Percentiles rank a stretch among this genome's conserved stretches.
phyloP scores from a whole-genome alignment of 2,888 invertebrate species.

The Nymphalis polychloros region DNA sequence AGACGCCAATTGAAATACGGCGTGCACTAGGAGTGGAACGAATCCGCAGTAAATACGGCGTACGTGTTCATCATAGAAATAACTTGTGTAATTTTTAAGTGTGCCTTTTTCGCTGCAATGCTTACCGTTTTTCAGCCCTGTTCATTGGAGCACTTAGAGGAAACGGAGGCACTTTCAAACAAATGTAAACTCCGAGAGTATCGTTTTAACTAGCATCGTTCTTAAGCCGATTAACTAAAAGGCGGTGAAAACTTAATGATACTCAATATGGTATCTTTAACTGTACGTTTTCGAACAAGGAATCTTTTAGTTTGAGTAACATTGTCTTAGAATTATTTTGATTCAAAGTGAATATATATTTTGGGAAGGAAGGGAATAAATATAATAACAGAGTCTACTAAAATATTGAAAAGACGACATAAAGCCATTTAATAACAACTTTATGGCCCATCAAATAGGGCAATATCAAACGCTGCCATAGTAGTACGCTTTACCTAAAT shows the following conservation, averaged over 20 bases:
- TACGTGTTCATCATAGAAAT: slow-evolving; percentile 79
- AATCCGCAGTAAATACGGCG: slow-evolving; percentile 41
- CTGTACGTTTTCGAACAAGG: slow-evolving; percentile 5
- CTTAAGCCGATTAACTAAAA: slow-evolving; percentile 72
- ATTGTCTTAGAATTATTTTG: background rate
- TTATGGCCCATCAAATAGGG: slow-evolving; percentile 43
- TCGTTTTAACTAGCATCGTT: slow-evolving; percentile 58
- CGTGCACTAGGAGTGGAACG: slow-evolving; percentile 61
- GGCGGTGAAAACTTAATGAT: slow-evolving; percentile 72
- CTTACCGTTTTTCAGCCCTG: slow-evolving; percentile 71
- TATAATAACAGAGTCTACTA: slow-evolving; percentile 32
- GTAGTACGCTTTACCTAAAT: slow-evolving; percentile 27
- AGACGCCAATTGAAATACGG: slow-evolving; percentile 58
- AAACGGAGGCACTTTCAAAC: slow-evolving; percentile 75
- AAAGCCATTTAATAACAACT: slow-evolving; percentile 43
- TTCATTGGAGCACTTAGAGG: slow-evolving; percentile 73
- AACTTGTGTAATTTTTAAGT: slow-evolving; percentile 76
- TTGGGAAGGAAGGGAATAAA: slow-evolving; percentile 23
- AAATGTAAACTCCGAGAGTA: slow-evolving; percentile 71
- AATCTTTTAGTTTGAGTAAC: slow-evolving; percentile 2
- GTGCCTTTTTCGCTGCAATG: slow-evolving; percentile 73
- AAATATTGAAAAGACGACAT: slow-evolving; percentile 40
- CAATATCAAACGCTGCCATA: slow-evolving; percentile 40
- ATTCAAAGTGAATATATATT: slow-evolving; percentile 2
- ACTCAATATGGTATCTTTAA: slow-evolving; percentile 51